Evolutionary conservation across 1,140 invertebrate species (phyloP).

Genomic region (Dendroctonus valens): DNA sequence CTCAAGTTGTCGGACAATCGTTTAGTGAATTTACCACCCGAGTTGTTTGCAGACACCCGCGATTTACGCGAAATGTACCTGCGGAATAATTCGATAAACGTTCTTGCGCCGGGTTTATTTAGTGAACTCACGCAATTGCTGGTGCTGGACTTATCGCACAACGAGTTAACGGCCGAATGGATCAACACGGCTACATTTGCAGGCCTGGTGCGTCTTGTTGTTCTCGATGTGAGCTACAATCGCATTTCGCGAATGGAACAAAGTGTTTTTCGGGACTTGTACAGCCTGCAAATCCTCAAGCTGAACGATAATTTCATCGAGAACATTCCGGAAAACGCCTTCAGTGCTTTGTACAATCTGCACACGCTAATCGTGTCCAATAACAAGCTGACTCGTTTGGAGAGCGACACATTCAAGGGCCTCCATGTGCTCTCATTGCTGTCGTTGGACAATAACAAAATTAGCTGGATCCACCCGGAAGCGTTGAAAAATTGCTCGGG

Average conservation of each 20-base stretch:
- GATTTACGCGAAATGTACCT: conserved; percentile 81
- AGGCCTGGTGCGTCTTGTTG: conserved; percentile 74
- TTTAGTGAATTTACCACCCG: conserved; percentile 76
- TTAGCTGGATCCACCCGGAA: conserved; percentile 73
- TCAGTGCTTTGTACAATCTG: conserved; percentile 75
- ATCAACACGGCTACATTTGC: conserved; percentile 83
- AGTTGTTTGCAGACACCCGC: conserved; percentile 76
- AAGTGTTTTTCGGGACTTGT: conserved; percentile 75
- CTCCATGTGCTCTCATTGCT: conserved; percentile 74
- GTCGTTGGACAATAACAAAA: conserved; percentile 80
- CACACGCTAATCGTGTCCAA: conserved; percentile 83
- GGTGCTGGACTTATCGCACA: conserved; percentile 80
- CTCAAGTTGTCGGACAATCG: conserved; percentile 81
- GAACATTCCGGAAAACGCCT: conserved; percentile 77
- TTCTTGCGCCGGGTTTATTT: conserved; percentile 82
- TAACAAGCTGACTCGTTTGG: conserved; percentile 77
- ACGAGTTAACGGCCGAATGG: conserved; percentile 84
- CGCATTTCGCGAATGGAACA: conserved; percentile 75
- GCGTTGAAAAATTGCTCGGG: conserved; percentile 81
- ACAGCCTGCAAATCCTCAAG: conserved; percentile 77
- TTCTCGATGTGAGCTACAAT: conserved; percentile 80
- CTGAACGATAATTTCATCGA: conserved; percentile 83
- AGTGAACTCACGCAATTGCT: conserved; percentile 76
- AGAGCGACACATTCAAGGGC: conserved; percentile 74
- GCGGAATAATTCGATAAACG: conserved; percentile 83